phyloP scores from a whole-genome alignment of 2,888 invertebrate species.

The Protodeltote pygarga region DNA sequence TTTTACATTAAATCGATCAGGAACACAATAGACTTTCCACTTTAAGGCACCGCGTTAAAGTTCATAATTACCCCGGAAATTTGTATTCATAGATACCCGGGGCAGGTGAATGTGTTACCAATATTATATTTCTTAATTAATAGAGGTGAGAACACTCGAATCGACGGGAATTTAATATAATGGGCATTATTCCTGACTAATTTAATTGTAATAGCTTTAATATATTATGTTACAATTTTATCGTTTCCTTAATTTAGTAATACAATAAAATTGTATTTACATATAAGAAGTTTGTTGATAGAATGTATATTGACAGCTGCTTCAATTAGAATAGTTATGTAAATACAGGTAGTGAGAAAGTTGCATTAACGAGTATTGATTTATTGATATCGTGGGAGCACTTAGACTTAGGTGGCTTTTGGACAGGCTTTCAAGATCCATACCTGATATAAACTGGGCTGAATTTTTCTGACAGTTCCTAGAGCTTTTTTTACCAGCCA shows the following conservation, averaged over 20 bases:
- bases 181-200: slow-evolving; percentile 41
- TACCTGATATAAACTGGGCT: too few relatives aligned
- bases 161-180: slow-evolving; percentile 57
- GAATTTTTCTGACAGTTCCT: too few relatives aligned
- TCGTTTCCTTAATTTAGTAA: slow-evolving; percentile 21
- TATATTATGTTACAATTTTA: slow-evolving; percentile 31
- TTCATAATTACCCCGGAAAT: slow-evolving; percentile 20
- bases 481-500: too few relatives aligned
- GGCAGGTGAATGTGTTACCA: slow-evolving; percentile 78
- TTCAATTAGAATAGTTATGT: slow-evolving; percentile 37
- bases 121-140: slow-evolving; percentile 74
- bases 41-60: slow-evolving; percentile 45
- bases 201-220: slow-evolving; percentile 42
- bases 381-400: slow-evolving; percentile 13
- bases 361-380: slow-evolving; percentile 26
- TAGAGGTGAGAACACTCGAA: slow-evolving; percentile 62
- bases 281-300: slow-evolving; percentile 22
- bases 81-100: slow-evolving; percentile 21
- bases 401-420: too few relatives aligned
- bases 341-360: slow-evolving; percentile 35
- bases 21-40: slow-evolving; percentile 44
- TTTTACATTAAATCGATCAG: slow-evolving; percentile 49
- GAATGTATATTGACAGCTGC: slow-evolving; percentile 34
- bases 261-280: slow-evolving; percentile 21
- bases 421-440: slow-evolving; percentile 8